Evolutionary conservation across 2,113 vertebrate genomes (phyloP).

Genomic region (Hylia prasina): DNA sequence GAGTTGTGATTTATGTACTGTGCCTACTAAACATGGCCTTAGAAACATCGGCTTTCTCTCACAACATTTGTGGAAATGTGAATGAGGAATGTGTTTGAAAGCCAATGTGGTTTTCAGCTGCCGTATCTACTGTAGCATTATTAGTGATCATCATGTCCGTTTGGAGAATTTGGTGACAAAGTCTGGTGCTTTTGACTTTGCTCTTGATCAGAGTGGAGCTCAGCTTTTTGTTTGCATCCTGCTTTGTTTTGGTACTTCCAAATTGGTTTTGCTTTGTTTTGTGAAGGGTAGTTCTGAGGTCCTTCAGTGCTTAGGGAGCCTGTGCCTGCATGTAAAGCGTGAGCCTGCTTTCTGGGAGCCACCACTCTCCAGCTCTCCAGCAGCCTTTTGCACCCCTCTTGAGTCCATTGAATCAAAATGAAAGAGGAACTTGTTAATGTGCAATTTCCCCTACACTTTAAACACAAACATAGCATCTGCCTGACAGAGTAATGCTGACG

Average conservation of each 20-base stretch:
- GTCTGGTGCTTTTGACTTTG: neutral
- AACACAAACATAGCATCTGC: neutral
- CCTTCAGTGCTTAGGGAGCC: neutral
- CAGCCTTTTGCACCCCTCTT: neutral
- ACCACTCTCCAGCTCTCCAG: neutral
- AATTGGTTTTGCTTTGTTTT: neutral
- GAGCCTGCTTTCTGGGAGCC: neutral
- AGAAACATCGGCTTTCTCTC: neutral
- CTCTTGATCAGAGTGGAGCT: neutral
- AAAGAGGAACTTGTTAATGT: neutral
- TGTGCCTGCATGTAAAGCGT: fast-evolving
- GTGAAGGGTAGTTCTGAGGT: neutral
- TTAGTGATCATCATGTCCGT: neutral
- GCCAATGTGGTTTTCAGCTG: neutral
- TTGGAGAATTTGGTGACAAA: neutral
- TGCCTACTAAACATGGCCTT: neutral
- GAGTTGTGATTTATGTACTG: neutral
- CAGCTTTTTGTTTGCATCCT: neutral
- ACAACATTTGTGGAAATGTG: neutral
- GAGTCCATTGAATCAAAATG: neutral
- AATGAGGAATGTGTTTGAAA: neutral
- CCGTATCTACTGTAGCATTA: neutral
- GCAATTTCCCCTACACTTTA: neutral
- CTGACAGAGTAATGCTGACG: neutral
- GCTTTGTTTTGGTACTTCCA: neutral